These are phyloP conservation scores for Vipera ursinii DNA, from an alignment of 2,797 vertebrate genomes.

Conservation along the genomic window DNA sequence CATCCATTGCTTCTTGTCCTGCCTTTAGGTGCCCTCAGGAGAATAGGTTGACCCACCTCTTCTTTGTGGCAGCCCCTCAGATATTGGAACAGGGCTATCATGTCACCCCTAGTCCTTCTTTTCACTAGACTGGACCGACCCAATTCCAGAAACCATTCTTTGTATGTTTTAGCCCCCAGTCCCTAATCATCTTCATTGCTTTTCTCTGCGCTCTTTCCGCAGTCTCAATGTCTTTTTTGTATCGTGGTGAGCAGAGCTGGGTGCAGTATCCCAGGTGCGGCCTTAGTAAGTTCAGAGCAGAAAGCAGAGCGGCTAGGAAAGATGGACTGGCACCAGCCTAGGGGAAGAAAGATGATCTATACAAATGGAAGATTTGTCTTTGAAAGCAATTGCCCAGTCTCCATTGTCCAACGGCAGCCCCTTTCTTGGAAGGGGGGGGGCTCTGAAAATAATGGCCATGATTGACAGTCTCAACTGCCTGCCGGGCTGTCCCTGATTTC, in stretches of 20 bases:
- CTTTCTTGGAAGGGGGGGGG: neutral
- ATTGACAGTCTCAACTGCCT: constrained; percentile 63
- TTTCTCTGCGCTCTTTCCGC: neutral
- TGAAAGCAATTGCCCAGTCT: constrained; percentile 50
- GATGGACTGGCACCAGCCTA: neutral
- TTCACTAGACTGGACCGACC: no score
- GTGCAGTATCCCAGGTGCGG: no score
- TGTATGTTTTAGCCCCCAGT: no score
- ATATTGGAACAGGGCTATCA: no score
- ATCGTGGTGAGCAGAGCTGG: neutral
- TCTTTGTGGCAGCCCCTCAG: no score
- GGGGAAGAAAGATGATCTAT: constrained; percentile 23
- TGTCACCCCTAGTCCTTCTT: no score
- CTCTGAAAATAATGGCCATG: constrained; percentile 56
- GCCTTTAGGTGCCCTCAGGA: no score
- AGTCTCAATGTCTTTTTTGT: neutral
- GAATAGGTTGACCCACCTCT: no score
- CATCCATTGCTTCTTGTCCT: no score
- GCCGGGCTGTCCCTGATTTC: constrained; percentile 40
- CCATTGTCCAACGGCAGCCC: neutral
- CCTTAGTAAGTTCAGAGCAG: neutral
- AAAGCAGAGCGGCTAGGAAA: neutral
- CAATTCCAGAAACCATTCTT: no score
- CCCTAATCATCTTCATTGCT: neutral
- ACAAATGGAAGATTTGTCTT: constrained; percentile 53